Evolutionary conservation across 2,888 invertebrate species (phyloP), one percentile per base, ranked within the genome.

Genomic region (Eudemis profundana): DNA sequence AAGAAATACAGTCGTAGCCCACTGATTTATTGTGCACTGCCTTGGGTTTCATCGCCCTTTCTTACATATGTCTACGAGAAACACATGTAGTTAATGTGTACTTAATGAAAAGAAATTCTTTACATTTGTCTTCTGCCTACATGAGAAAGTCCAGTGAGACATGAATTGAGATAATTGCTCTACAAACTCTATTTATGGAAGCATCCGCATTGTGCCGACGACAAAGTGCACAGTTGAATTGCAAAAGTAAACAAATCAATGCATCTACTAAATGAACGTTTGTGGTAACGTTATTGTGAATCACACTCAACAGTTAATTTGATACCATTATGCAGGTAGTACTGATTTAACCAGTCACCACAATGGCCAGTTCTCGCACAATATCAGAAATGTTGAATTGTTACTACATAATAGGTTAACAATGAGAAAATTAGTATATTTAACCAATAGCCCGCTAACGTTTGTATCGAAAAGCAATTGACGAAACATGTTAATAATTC

Each of bases 1-100:
- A 90, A 91, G 89, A 90, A 90, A 89, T 90, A 90, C 89, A 89
- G 85, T 89, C 89, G 87, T 85, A 84, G 84, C 78, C 77, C 79
- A 84, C 87, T 90, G 90, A 90, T 90, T 90, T 90, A 90, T 89
- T 84, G 85, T 75, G 77, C 78, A 78, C 80, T 75, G 81, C 78
- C 81, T 72, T 79, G 76, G 77, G 86, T 82, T 82, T 85, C 89
- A 85, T 85, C 88, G 88, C 80, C 78, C 81, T 77, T 69, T 77
- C 79, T 77, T 75, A 78, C 79, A 73, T 73, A 76, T 74, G 76
- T 71, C 74, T 72, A 70, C 76, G 74, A 74, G 67, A 57, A 68
- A 72, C 79, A 75, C 79, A 75, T 80, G 82, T 78, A 79, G 79
- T 82, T 85, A 83, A 85, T 83, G 79, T 78, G 73, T 75, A 75